Percentiles rank a stretch among this genome's conserved stretches.
These are phyloP conservation scores for Cyprinodon diabolis DNA, from an alignment of 2,797 vertebrate species.

Conservation along the genomic window DNA sequence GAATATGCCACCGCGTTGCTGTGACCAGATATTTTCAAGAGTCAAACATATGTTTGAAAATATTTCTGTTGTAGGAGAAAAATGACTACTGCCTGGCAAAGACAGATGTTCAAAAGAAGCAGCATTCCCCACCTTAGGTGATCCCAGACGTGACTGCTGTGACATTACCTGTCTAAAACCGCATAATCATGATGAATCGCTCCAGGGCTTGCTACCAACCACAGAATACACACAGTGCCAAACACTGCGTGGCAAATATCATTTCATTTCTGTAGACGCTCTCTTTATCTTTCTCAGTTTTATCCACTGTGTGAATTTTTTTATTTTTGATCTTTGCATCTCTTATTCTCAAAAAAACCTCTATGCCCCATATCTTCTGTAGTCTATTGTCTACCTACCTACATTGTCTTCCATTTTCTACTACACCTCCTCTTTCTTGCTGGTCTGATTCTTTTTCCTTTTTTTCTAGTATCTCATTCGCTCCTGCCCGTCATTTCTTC, in stretches of 20 bases:
- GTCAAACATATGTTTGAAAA: slow-evolving; percentile 8
- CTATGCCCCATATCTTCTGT: slow-evolving; percentile 4
- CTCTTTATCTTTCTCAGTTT: slow-evolving; percentile 47
- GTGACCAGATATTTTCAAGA: slow-evolving; percentile 6
- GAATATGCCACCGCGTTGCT: slow-evolving; percentile 9
- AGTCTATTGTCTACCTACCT: slow-evolving; percentile 37
- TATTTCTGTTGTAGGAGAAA: neutral
- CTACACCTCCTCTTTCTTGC: slow-evolving; percentile 1
- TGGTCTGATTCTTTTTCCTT: slow-evolving; percentile 25
- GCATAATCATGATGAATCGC: slow-evolving; percentile 83
- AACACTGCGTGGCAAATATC: slow-evolving; percentile 69
- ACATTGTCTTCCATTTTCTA: slow-evolving; percentile 3
- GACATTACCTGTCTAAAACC: slow-evolving; percentile 80
- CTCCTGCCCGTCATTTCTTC: slow-evolving; percentile 33
- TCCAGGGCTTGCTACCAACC: slow-evolving; percentile 43
- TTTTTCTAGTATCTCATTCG: slow-evolving; percentile 37
- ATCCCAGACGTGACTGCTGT: slow-evolving; percentile 65
- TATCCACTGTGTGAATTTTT: slow-evolving; percentile 33
- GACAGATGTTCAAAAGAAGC: slow-evolving; percentile 59
- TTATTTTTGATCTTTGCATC: slow-evolving; percentile 26
- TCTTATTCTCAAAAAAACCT: slow-evolving; percentile 12
- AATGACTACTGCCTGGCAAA: slow-evolving; percentile 42
- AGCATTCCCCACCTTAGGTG: slow-evolving; percentile 42
- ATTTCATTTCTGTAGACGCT: slow-evolving; percentile 23
- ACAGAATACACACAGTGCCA: slow-evolving; percentile 64